These are phyloP conservation scores for Trissolcus basalis DNA, from an alignment of 1,140 invertebrate species.

Conservation along the genomic window DNA sequence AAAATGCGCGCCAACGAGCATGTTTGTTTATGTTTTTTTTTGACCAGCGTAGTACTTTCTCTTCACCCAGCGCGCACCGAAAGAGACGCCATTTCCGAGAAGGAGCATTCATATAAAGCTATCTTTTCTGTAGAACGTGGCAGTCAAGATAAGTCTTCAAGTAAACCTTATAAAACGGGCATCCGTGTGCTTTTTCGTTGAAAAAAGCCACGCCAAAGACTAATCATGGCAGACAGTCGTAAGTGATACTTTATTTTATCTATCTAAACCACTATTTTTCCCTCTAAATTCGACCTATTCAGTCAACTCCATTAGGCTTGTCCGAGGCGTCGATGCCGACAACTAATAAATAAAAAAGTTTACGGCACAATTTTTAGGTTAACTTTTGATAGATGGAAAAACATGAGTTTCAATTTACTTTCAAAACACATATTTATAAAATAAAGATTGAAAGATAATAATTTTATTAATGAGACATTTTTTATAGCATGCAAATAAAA, in stretches of 20 bases:
- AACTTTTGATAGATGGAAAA: no score
- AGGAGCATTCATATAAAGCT: slow-evolving; percentile 11
- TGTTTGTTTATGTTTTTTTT: neutral
- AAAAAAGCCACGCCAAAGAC: slow-evolving; percentile 7
- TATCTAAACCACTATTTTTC: neutral
- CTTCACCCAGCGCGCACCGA: neutral
- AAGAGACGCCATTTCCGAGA: slow-evolving; percentile 24
- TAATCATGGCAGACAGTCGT: slow-evolving; percentile 71
- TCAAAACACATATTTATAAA: no score
- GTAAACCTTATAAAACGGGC: slow-evolving; percentile 4
- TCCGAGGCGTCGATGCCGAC: slow-evolving; percentile 21
- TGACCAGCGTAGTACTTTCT: slow-evolving; percentile 20
- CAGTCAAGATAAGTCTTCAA: neutral
- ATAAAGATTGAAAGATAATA: no score
- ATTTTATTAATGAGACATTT: no score
- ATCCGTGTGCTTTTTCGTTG: slow-evolving; percentile 1
- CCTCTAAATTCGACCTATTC: neutral
- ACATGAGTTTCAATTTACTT: no score
- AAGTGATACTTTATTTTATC: slow-evolving; percentile 52
- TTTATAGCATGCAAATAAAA: no score
- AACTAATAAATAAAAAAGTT: neutral
- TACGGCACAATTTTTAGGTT: no score
- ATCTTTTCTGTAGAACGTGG: slow-evolving; percentile 16
- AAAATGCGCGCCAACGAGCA: no score
- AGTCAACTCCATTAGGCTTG: slow-evolving; percentile 17